Evolutionary conservation across 1,140 invertebrate genomes (phyloP).

Genomic region (Rhynchophorus ferrugineus): DNA sequence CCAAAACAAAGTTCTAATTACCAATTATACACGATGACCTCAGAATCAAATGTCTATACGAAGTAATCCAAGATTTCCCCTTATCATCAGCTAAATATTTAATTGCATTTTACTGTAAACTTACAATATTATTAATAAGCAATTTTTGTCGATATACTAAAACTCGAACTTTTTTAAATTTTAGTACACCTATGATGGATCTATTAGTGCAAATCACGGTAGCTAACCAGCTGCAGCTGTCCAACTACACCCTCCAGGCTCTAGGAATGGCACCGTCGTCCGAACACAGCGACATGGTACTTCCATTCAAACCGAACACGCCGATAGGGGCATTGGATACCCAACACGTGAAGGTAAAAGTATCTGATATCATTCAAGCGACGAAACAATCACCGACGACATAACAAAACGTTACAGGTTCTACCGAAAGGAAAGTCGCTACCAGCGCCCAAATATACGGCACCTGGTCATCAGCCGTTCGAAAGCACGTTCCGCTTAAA

Average conservation of each 20-base stretch:
- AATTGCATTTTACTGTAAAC: too few relatives aligned
- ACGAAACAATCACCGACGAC: too few relatives aligned
- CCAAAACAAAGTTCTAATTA: too few relatives aligned
- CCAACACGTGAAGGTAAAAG: conserved; percentile 42
- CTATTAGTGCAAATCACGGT: conserved; percentile 69
- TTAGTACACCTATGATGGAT: conserved; percentile 77
- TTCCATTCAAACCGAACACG: conserved; percentile 71
- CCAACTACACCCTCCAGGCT: conserved; percentile 62
- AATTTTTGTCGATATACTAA: too few relatives aligned
- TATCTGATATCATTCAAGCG: too few relatives aligned
- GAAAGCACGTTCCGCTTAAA: conserved; percentile 69
- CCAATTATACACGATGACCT: too few relatives aligned
- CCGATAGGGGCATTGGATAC: conserved; percentile 62
- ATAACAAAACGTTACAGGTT: conserved; percentile 14
- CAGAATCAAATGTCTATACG: too few relatives aligned
- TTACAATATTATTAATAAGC: too few relatives aligned
- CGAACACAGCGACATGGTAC: conserved; percentile 49
- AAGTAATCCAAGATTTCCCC: too few relatives aligned
- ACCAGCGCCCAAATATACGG: conserved; percentile 26
- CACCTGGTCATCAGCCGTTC: conserved; percentile 51
- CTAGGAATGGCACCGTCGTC: conserved; percentile 42
- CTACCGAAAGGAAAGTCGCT: conserved; percentile 24
- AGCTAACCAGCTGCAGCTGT: conserved; percentile 62
- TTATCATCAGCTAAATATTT: too few relatives aligned
- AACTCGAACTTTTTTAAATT: conserved; percentile 25